A percentile compares a stretch with the other conserved stretches of the same genome.
Evolutionary conservation across 2,797 vertebrate species (phyloP).

Genomic region (Centropyge bicolor): DNA sequence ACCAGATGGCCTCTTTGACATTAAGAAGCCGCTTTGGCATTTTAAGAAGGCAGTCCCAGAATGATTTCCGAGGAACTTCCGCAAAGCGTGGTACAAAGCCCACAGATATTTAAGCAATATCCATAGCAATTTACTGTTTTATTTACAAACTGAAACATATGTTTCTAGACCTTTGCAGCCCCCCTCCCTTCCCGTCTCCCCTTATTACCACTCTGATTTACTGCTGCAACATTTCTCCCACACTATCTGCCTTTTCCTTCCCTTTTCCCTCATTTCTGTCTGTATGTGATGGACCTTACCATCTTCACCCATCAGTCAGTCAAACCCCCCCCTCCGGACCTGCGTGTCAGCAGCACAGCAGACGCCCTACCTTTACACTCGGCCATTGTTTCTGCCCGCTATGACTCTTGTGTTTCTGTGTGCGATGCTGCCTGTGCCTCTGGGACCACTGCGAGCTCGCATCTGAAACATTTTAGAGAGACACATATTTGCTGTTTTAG

Average conservation of each 20-base stretch:
- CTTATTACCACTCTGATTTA: constrained; percentile 69
- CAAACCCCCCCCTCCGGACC: constrained; percentile 29
- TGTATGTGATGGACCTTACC: constrained; percentile 48
- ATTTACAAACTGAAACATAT: constrained; percentile 88
- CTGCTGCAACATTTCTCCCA: constrained; percentile 63
- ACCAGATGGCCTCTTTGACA: constrained; percentile 86
- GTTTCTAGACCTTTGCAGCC: constrained; percentile 72
- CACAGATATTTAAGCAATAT: constrained; percentile 87
- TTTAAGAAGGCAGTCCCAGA: constrained; percentile 81
- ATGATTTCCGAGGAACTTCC: constrained; percentile 86
- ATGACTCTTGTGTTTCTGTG: constrained; percentile 52
- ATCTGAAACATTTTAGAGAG: constrained; percentile 86
- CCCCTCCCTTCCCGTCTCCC: constrained; percentile 42
- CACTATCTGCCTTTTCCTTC: constrained; percentile 47
- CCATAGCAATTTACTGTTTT: constrained; percentile 86
- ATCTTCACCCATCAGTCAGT: constrained; percentile 45
- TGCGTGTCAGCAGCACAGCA: constrained; percentile 35
- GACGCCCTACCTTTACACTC: constrained; percentile 54
- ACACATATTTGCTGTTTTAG: constrained; percentile 84
- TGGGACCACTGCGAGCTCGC: constrained; percentile 71
- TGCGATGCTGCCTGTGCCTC: constrained; percentile 62
- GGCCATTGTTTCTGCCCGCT: constrained; percentile 39
- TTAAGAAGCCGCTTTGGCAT: constrained; percentile 84
- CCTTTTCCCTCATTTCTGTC: constrained; percentile 14
- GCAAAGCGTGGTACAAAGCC: constrained; percentile 83